Evolutionary conservation across 2,113 vertebrate genomes (phyloP), one percentile per base, ranked within the genome.

Genomic region (Chlorodrepanis virens): DNA sequence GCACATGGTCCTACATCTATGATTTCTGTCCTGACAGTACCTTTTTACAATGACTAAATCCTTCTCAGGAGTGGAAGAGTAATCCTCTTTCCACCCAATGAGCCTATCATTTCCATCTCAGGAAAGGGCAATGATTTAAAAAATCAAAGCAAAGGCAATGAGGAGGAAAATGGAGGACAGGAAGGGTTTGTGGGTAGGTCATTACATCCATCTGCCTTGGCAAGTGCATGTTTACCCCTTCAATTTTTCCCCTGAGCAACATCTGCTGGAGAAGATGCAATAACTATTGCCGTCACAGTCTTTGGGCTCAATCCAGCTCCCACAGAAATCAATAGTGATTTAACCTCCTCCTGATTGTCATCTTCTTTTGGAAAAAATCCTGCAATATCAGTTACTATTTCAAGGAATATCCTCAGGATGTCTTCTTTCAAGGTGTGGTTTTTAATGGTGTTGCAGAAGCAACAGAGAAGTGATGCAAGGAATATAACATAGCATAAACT

Each of bases 71-170:
- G 52, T 52, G 22, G 64, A 82, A 94, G 76, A 95, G 63, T 92
- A 96, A 96, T 83, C 90, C 76, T 72, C 80, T 94, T 94, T 93
- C 71, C 70, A 74, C 92, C 83, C 90, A 83, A 78, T 1, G 19
- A 85, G 63, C 40, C 94, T 94, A 92, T 92, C 91, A 19, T 72
- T 93, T 68, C 63, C 72, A 93, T 95, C 91, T 95, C 77, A 87
- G 69, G 59, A 87, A 96, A 83, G 49, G 75, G 81, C 68, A 94
- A 61, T 1, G 8, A 60, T 83, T 89, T 75, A 37, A 93, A 83
- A 91, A 94, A 89, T 93, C 91, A 96, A 95, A 97, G 92, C 85
- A 90, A 96, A 88, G 60, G 83, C 93, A 88, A 80, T 94, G 87
- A 90, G 71, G 63, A 91, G 85, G 94, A 85, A 95, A 93, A 91